Evolutionary conservation across 2,113 vertebrate genomes (phyloP).

Genomic region (Nycticryphes semicollaris): DNA sequence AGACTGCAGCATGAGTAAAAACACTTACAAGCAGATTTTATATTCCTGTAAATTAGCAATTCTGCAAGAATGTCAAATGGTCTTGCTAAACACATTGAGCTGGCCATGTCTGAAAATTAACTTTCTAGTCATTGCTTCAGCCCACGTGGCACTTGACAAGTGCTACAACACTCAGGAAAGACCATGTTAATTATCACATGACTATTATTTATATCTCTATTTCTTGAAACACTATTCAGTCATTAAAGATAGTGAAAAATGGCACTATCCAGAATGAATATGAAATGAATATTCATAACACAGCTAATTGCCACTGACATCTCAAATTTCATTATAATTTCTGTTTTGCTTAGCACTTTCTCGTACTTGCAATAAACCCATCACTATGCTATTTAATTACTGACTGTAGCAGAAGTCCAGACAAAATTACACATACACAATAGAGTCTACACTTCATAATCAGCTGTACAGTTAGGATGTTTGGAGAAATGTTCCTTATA

Average conservation of each 20-base stretch:
- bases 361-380: constrained; percentile 12
- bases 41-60: constrained; percentile 33
- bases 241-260: constrained; percentile 58
- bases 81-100: constrained; percentile 1
- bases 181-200: constrained; percentile 42
- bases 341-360: constrained; percentile 57
- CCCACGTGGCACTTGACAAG: constrained; percentile 42
- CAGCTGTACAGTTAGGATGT: neutral
- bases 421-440: neutral
- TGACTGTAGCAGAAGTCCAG: neutral
- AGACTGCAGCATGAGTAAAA: constrained; percentile 3
- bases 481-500: neutral
- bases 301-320: constrained; percentile 62
- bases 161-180: constrained; percentile 9
- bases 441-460: neutral
- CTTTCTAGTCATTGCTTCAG: constrained; percentile 36
- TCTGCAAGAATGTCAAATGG: constrained; percentile 30
- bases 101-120: constrained; percentile 36
- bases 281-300: constrained; percentile 59
- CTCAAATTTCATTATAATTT: constrained; percentile 65
- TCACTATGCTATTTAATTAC: constrained; percentile 20
- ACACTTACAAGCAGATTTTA: constrained; percentile 16
- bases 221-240: constrained; percentile 41
- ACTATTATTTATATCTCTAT: constrained; percentile 55
- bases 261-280: constrained; percentile 24